phyloP scores from a whole-genome alignment of 2,888 invertebrate species.

The Cheilosia vulpina region DNA sequence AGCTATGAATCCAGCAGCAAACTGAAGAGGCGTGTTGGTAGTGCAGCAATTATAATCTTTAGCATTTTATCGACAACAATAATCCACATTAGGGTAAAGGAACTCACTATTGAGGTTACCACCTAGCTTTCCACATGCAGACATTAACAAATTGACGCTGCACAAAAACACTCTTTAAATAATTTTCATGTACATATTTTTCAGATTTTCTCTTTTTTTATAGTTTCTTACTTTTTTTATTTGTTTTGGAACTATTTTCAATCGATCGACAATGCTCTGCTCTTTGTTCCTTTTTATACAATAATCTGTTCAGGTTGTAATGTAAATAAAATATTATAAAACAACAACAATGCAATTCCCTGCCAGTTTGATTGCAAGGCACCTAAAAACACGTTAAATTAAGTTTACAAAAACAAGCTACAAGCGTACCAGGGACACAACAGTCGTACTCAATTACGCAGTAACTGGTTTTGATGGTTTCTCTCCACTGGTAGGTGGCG shows the following conservation, averaged over 20 bases:
- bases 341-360: constrained; percentile 64
- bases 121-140: no score
- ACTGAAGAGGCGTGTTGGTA: no score
- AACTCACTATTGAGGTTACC: no score
- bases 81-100: no score
- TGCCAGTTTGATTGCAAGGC: constrained; percentile 57
- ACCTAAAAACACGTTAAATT: constrained; percentile 51
- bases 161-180: neutral
- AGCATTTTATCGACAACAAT: no score
- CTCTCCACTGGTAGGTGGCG: constrained; percentile 46
- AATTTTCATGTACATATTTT: constrained; percentile 38
- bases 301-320: constrained; percentile 33
- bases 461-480: constrained; percentile 78
- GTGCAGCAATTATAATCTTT: no score
- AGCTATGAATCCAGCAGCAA: no score
- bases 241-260: constrained; percentile 44
- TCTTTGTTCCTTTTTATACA: constrained; percentile 20
- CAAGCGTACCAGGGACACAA: constrained; percentile 16
- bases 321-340: constrained; percentile 51
- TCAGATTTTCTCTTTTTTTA: constrained; percentile 39
- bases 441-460: constrained; percentile 60
- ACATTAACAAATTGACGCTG: no score
- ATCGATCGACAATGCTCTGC: constrained; percentile 37
- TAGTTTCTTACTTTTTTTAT: constrained; percentile 35
- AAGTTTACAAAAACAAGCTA: constrained; percentile 58